Evolutionary conservation across 2,888 invertebrate genomes (phyloP).

Genomic region (Alloplasta piceator): DNA sequence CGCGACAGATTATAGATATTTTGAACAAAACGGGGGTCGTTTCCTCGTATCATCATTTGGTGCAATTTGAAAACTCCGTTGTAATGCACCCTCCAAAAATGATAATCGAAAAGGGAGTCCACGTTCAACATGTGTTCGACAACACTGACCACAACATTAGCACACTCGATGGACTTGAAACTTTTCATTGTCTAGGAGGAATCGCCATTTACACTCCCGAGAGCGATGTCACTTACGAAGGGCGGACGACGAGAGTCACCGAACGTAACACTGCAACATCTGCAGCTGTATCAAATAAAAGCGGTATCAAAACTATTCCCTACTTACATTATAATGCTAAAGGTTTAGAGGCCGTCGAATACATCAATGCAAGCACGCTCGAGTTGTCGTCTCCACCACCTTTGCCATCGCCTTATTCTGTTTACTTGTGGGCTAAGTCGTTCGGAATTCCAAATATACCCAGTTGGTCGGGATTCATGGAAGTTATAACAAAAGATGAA

Average conservation of each 20-base stretch:
- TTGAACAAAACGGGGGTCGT: too few relatives aligned
- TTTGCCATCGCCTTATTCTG: conserved; percentile 34
- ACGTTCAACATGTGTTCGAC: conserved; percentile 35
- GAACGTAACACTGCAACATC: neutral
- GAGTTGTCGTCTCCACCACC: neutral
- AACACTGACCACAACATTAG: conserved; percentile 50
- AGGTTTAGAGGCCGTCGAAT: neutral
- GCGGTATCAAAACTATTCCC: neutral
- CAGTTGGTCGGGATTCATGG: conserved; percentile 58
- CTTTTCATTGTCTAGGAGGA: conserved; percentile 46
- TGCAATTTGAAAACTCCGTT: too few relatives aligned
- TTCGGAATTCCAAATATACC: conserved; percentile 33
- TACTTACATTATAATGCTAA: neutral
- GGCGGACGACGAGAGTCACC: neutral
- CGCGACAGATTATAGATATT: too few relatives aligned
- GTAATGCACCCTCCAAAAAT: too few relatives aligned
- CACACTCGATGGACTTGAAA: conserved; percentile 27
- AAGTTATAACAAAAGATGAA: conserved; percentile 18
- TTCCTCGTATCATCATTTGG: too few relatives aligned
- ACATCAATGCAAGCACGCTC: conserved; percentile 12
- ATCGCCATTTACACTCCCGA: conserved; percentile 49
- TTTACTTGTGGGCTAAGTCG: conserved; percentile 34
- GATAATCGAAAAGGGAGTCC: too few relatives aligned
- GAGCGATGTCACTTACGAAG: conserved; percentile 25
- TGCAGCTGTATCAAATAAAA: neutral